phyloP scores from a whole-genome alignment of 2,113 vertebrate genomes.

The Plotosus lineatus region DNA sequence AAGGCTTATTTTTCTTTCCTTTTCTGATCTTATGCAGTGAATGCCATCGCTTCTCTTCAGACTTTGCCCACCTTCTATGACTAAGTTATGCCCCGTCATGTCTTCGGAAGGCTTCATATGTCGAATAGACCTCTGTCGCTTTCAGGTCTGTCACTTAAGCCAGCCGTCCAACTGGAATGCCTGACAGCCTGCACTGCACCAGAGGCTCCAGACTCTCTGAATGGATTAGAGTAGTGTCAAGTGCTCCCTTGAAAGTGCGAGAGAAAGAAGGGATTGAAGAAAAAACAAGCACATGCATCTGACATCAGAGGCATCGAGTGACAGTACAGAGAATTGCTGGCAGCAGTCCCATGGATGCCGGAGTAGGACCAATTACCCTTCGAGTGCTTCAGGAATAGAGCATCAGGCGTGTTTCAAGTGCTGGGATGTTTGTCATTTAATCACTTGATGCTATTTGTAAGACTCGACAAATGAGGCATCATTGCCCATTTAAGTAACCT shows the following conservation, averaged over 20 bases:
- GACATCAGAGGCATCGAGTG: constrained; percentile 66
- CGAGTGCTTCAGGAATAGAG: constrained; percentile 44
- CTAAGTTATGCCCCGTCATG: constrained; percentile 90
- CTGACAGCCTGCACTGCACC: constrained; percentile 78
- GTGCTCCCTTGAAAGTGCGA: constrained; percentile 74
- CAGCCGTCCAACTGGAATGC: constrained; percentile 82
- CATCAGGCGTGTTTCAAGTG: constrained; percentile 63
- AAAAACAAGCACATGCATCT: constrained; percentile 68
- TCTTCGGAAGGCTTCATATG: constrained; percentile 80
- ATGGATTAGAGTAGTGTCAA: constrained; percentile 83
- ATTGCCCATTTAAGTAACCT: not conserved
- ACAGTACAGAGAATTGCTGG: constrained; percentile 67
- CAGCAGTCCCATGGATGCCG: constrained; percentile 62
- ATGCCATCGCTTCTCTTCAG: constrained; percentile 72
- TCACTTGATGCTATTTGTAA: constrained; percentile 26
- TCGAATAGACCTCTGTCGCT: constrained; percentile 81
- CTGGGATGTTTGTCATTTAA: constrained; percentile 51
- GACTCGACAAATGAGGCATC: constrained; percentile 3
- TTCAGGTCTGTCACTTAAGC: constrained; percentile 83
- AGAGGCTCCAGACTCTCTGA: constrained; percentile 77
- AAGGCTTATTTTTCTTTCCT: constrained; percentile 2
- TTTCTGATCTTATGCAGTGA: constrained; percentile 39
- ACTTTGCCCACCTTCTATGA: constrained; percentile 85
- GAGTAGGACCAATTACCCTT: constrained; percentile 73
- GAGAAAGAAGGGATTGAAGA: constrained; percentile 35